Evolutionary conservation across 2,797 vertebrate genomes (phyloP), one percentile per base, ranked within the genome.

Genomic region (Emydoidea blandingii): DNA sequence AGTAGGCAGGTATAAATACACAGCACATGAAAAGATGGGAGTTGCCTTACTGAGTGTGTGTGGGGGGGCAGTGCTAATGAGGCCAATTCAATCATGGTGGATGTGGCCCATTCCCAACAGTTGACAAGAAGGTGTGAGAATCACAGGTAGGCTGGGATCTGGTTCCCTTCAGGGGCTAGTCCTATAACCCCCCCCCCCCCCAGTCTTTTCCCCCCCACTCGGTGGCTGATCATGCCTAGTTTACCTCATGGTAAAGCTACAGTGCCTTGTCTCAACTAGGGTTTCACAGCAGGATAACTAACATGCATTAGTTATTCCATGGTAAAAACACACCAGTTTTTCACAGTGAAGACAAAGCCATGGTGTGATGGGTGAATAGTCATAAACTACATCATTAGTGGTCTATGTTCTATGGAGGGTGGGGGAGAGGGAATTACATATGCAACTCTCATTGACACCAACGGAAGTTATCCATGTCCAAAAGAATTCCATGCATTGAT

Each of bases 341-440:
- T 76, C 41, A 47, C 72, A 29, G 44, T 47, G 27, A 76, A 76
- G 41, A 47, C 25, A 47, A 76, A 65, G n/a, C 29, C 18, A 15
- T 68, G 25, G 62, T 80, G 12, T n/a, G 47, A 57, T 41, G 47
- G n/a, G 47, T 52, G 86, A 82, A 83, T 14, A 21, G 65, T 53
- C 53, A 12, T 76, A 68, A 54, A 9, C 80, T 41, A 4, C 41
- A 21, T 54, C 50, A 76, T 68, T 10, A 87, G 54, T 47, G 41
- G 25, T 47, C 25, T 76, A 37, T 25, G 11, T 47, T 76, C 23
- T 19, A 62, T 83, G 25, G 87, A 80, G 79, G 34, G n/a, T 81
- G 21, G 80, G 78, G 72, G 37, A 49, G 37, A 83, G 62, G 85
- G 89, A 91, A 79, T 76, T 47, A 47, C 72, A 76, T 16, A 29